These are phyloP conservation scores for Porites lobata DNA, from an alignment of 92 coral and sea anemone genomes.

Conservation along the genomic window DNA sequence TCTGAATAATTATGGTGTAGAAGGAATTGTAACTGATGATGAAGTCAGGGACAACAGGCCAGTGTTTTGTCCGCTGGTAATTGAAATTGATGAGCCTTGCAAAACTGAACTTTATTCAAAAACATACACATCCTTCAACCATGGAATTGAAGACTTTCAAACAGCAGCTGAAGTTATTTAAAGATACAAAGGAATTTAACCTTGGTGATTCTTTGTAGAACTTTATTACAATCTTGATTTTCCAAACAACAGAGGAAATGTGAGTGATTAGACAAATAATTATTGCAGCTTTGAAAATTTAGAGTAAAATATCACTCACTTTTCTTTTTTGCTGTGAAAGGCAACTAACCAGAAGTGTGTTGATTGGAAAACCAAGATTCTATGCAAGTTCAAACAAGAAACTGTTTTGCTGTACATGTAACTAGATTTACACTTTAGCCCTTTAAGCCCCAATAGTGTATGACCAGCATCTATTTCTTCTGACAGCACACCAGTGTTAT, in stretches of 20 bases:
- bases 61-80: constrained; percentile 33
- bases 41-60: constrained; percentile 27
- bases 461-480: background rate
- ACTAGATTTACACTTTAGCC: background rate
- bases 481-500: background rate
- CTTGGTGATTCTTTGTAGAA: constrained; percentile 9
- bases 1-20: constrained; percentile 44
- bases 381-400: background rate
- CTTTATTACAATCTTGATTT: background rate
- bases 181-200: constrained; percentile 11
- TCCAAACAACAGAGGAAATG: background rate
- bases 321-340: no score
- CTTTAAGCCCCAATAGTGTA: background rate
- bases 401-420: background rate
- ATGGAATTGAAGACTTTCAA: constrained; percentile 47
- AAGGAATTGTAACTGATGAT: constrained; percentile 34
- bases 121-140: constrained; percentile 30
- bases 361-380: background rate
- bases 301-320: background rate
- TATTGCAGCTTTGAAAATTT: background rate
- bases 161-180: constrained; percentile 34
- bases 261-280: background rate
- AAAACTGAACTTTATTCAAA: constrained; percentile 28
- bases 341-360: no score
- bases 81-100: constrained; percentile 12